Conservation (phyloP, 2,888 invertebrate genomes). For the Archips crataeganus region DNA sequence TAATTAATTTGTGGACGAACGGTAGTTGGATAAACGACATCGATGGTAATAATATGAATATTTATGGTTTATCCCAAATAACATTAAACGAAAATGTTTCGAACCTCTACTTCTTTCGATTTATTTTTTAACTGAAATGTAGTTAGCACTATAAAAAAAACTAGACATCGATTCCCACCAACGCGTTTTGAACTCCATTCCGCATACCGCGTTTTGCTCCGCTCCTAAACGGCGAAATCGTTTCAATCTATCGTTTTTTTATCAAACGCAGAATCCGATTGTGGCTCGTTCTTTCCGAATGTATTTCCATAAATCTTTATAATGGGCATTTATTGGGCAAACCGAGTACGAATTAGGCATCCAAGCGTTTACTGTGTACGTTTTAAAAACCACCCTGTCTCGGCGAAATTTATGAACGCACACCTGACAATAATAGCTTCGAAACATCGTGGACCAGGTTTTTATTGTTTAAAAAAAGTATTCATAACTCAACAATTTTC, state of each 20-base stretch:
- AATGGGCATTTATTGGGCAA: slow-evolving; percentile 39
- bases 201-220: not conserved
- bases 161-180: too few relatives aligned
- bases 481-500: not conserved
- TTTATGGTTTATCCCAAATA: too few relatives aligned
- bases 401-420: slow-evolving; percentile 28
- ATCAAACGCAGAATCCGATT: slow-evolving; percentile 18
- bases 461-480: slow-evolving; percentile 10
- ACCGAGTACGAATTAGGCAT: slow-evolving; percentile 33
- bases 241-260: slow-evolving; percentile 18
- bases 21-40: too few relatives aligned
- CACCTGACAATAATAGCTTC: slow-evolving; percentile 38
- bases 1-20: too few relatives aligned
- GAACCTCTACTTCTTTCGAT: too few relatives aligned
- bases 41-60: too few relatives aligned
- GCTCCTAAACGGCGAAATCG: not conserved
- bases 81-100: too few relatives aligned
- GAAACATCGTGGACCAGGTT: slow-evolving; percentile 15
- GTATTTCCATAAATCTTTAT: slow-evolving; percentile 35
- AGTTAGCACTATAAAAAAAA: not conserved
- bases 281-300: slow-evolving; percentile 23
- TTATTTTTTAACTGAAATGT: too few relatives aligned
- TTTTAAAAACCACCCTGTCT: slow-evolving; percentile 32
- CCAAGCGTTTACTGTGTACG: slow-evolving; percentile 28
- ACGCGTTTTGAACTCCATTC: not conserved